Conservation (phyloP, 2,888 invertebrate species). For the Zygothrica quintamaculata region DNA sequence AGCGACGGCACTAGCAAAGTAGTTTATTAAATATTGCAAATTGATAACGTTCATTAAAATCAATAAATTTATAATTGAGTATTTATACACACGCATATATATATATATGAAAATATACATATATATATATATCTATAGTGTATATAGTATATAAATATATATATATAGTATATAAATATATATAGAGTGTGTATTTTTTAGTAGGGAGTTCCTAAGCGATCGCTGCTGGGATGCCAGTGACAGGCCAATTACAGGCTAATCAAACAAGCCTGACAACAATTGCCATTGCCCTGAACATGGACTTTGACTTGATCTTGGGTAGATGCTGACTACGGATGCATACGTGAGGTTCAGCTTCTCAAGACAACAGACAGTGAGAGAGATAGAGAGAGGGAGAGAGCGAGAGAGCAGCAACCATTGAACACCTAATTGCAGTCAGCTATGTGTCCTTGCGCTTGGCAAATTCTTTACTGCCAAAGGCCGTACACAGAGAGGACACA, state of each 20-base stretch:
- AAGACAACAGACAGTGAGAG: no score
- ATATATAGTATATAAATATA: no score
- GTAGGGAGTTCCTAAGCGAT: constrained; percentile 1
- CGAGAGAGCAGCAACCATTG: constrained; percentile 23
- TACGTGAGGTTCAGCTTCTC: no score
- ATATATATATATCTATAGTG: no score
- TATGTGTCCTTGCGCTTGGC: constrained; percentile 79
- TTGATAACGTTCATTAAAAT: constrained; percentile 78
- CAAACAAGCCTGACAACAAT: constrained; percentile 80
- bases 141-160: no score
- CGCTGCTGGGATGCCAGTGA: constrained; percentile 10
- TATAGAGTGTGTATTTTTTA: no score
- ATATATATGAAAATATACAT: no score
- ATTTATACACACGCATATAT: no score
- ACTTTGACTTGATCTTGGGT: constrained; percentile 3
- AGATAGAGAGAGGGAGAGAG: constrained; percentile 7
- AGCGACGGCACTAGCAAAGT: neutral
- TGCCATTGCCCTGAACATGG: constrained; percentile 58
- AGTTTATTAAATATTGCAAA: constrained; percentile 58
- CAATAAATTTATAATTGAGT: constrained; percentile 74
- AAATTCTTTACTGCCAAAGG: constrained; percentile 63
- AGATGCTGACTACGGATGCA: no score
- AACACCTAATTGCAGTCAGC: constrained; percentile 66
- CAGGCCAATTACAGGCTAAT: constrained; percentile 73
- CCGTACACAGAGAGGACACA: constrained; percentile 27